These are phyloP conservation scores for Cyprinodon tularosa DNA, from an alignment of 2,113 vertebrate genomes.

Conservation along the genomic window DNA sequence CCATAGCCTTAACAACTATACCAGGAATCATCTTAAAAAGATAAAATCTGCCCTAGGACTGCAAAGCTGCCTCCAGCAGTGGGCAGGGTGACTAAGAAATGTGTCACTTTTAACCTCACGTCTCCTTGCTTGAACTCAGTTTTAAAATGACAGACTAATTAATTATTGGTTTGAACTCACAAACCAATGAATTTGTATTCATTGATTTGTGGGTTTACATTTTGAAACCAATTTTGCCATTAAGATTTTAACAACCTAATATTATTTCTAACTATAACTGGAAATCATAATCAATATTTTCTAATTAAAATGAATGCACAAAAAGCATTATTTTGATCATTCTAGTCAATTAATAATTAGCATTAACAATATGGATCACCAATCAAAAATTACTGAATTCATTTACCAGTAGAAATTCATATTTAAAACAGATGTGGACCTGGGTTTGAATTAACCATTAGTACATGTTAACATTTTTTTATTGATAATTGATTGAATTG, in stretches of 20 bases:
- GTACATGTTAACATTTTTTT: too few species aligned
- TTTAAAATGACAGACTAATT: background rate
- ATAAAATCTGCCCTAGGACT: slow-evolving; percentile 13
- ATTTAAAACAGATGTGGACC: too few species aligned
- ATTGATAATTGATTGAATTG: too few species aligned
- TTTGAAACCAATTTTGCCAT: background rate
- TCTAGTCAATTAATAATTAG: too few species aligned
- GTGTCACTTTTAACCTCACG: background rate
- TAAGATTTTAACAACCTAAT: background rate
- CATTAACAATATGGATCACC: too few species aligned
- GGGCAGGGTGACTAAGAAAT: background rate
- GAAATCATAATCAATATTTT: too few species aligned
- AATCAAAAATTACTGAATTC: too few species aligned
- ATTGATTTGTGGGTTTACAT: background rate
- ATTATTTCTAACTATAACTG: background rate
- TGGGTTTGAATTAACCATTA: too few species aligned
- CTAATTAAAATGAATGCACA: too few species aligned
- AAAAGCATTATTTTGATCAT: too few species aligned
- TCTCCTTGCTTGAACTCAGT: background rate
- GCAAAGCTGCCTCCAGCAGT: slow-evolving; percentile 23
- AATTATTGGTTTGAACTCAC: too few species aligned
- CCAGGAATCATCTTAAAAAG: slow-evolving; percentile 1
- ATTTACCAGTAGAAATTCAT: too few species aligned
- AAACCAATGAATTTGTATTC: background rate
- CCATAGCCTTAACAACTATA: slow-evolving; percentile 9